A percentile compares a stretch with the other conserved stretches of the same genome.
Conservation (phyloP, 2,888 invertebrate species). For the Dicyrtomina minuta region DNA sequence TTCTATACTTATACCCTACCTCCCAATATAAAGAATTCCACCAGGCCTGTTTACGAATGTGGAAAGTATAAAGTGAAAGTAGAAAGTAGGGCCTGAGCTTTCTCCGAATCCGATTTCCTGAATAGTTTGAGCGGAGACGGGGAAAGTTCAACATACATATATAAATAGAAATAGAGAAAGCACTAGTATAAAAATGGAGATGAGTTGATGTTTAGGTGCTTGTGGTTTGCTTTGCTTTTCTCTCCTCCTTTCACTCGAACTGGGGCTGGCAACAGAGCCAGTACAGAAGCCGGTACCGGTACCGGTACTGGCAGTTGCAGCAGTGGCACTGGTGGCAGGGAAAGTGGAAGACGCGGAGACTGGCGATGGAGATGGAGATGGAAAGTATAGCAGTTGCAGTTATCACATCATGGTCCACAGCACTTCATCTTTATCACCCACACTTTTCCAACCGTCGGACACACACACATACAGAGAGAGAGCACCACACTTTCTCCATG, state of each 20-base stretch:
- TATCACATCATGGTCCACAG: slow-evolving; percentile 27
- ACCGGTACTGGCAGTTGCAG: not conserved
- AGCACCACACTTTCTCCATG: not conserved
- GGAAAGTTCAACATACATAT: no score
- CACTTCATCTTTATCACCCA: slow-evolving; percentile 23
- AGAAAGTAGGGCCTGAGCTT: no score
- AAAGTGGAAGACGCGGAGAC: slow-evolving; percentile 1
- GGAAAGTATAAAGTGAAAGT: no score
- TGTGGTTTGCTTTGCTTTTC: not conserved
- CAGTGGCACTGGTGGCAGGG: not conserved
- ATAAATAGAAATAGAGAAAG: no score
- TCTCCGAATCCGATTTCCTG: no score
- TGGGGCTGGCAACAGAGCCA: not conserved
- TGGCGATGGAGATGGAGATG: not conserved
- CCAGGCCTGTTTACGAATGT: no score
- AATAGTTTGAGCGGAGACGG: no score
- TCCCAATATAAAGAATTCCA: no score
- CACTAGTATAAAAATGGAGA: no score
- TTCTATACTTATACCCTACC: no score
- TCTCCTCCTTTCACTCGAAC: no score
- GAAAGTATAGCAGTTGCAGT: slow-evolving; percentile 16
- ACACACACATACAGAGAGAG: not conserved
- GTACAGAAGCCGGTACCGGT: not conserved
- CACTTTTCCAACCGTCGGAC: no score
- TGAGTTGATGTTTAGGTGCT: not conserved